Evolutionary conservation across 2,797 vertebrate species (phyloP).

Genomic region (Enteromius anoplus): DNA sequence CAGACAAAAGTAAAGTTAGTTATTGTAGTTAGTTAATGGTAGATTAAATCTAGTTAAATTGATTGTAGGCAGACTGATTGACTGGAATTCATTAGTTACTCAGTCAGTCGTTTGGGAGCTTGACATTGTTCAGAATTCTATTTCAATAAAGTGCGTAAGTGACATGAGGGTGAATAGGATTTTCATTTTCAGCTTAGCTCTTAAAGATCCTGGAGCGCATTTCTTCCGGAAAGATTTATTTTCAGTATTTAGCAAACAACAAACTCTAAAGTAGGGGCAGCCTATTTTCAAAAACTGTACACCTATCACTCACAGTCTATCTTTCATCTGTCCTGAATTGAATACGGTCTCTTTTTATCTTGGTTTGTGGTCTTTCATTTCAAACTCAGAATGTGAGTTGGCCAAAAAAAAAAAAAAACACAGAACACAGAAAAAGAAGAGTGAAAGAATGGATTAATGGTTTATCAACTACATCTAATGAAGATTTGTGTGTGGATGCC

Average conservation of each 20-base stretch:
- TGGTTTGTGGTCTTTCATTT: conserved; percentile 59
- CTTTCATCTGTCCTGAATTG: conserved; percentile 6
- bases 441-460: conserved; percentile 73
- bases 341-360: conserved; percentile 7
- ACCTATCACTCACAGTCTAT: background rate
- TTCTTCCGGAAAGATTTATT: background rate
- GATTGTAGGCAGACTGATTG: background rate
- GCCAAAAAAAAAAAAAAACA: conserved; percentile 56
- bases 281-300: background rate
- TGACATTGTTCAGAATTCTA: background rate
- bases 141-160: background rate
- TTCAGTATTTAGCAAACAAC: conserved; percentile 12
- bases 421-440: conserved; percentile 67
- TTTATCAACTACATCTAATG: conserved; percentile 76
- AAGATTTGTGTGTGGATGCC: conserved; percentile 74
- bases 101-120: background rate
- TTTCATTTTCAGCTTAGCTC: background rate
- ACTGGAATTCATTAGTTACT: background rate
- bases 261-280: background rate
- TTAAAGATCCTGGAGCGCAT: background rate
- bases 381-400: conserved; percentile 62
- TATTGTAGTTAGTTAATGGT: background rate
- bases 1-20: background rate
- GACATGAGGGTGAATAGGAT: background rate
- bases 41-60: background rate